Percentiles rank a stretch among this genome's conserved stretches.
phyloP scores from a whole-genome alignment of 2,113 vertebrate species.

The Trogon surrucura region DNA sequence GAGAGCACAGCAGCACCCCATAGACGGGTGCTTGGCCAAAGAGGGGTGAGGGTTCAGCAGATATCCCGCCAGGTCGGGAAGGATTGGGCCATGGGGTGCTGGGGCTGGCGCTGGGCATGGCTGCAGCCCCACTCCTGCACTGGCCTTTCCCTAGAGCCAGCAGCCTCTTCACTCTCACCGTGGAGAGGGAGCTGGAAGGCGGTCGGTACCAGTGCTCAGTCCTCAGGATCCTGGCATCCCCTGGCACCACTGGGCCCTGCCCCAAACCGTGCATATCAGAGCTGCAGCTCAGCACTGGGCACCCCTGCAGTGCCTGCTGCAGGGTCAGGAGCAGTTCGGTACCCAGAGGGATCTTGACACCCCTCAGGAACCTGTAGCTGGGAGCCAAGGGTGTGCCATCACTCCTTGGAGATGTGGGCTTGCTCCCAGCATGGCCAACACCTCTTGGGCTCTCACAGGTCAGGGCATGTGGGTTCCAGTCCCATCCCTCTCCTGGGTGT shows the following conservation, averaged over 20 bases:
- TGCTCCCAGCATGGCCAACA: neutral
- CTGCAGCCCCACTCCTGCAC: accelerated
- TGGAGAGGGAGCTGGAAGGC: constrained; percentile 66
- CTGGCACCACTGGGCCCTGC: constrained; percentile 54
- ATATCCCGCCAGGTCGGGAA: accelerated
- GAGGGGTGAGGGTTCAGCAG: neutral
- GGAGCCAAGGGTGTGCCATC: neutral
- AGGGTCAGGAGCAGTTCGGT: accelerated
- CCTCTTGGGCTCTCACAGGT: accelerated
- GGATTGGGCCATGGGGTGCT: accelerated
- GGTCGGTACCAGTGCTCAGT: constrained; percentile 50
- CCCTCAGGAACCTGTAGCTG: neutral
- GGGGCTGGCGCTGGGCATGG: neutral
- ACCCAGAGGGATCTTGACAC: neutral
- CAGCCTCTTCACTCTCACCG: constrained; percentile 74
- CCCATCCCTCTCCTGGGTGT: neutral
- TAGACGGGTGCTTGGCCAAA: accelerated
- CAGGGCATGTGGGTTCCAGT: accelerated
- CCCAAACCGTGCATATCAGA: neutral
- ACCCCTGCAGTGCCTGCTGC: accelerated
- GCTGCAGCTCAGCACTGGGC: neutral
- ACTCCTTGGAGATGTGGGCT: accelerated
- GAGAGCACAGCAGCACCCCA: accelerated
- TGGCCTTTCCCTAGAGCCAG: constrained; percentile 1
- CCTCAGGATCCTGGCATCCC: constrained; percentile 77